phyloP scores from a whole-genome alignment of 1,140 invertebrate genomes.

The Drosophila rufa region DNA sequence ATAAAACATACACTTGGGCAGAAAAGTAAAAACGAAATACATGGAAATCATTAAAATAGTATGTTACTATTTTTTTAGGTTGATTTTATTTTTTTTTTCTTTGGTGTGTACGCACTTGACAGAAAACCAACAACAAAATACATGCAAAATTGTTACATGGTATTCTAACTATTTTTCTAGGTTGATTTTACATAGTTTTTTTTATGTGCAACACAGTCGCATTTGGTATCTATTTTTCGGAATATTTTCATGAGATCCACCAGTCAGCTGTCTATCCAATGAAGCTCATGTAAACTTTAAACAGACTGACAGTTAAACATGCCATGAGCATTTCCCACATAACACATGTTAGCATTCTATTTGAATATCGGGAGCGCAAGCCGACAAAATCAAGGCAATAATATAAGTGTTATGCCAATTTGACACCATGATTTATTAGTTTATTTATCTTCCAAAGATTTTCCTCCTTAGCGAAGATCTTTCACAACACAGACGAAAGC shows the following conservation, averaged over 20 bases:
- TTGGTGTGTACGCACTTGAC: too few relatives aligned
- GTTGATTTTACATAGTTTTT: too few relatives aligned
- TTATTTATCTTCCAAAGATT: slow-evolving; percentile 79
- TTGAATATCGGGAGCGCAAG: slow-evolving; percentile 56
- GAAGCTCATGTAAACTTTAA: slow-evolving; percentile 59
- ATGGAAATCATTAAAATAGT: too few relatives aligned
- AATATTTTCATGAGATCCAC: slow-evolving; percentile 12
- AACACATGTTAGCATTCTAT: slow-evolving; percentile 76
- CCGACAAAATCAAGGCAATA: slow-evolving; percentile 52
- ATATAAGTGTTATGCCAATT: slow-evolving; percentile 75
- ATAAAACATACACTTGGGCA: too few relatives aligned
- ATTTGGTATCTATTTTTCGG: not conserved
- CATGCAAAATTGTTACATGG: too few relatives aligned
- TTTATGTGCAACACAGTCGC: not conserved
- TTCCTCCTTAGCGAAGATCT: slow-evolving; percentile 65
- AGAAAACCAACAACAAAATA: too few relatives aligned
- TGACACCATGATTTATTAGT: slow-evolving; percentile 82
- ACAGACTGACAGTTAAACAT: slow-evolving; percentile 67
- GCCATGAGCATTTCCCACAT: slow-evolving; percentile 72
- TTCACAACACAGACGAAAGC: slow-evolving; percentile 61
- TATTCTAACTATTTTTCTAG: too few relatives aligned
- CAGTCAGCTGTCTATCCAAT: slow-evolving; percentile 56
- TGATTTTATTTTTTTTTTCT: too few relatives aligned
- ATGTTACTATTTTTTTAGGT: too few relatives aligned
- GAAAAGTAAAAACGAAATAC: too few relatives aligned